Conservation (phyloP, 2,113 vertebrate species). For the Willisornis vidua region DNA sequence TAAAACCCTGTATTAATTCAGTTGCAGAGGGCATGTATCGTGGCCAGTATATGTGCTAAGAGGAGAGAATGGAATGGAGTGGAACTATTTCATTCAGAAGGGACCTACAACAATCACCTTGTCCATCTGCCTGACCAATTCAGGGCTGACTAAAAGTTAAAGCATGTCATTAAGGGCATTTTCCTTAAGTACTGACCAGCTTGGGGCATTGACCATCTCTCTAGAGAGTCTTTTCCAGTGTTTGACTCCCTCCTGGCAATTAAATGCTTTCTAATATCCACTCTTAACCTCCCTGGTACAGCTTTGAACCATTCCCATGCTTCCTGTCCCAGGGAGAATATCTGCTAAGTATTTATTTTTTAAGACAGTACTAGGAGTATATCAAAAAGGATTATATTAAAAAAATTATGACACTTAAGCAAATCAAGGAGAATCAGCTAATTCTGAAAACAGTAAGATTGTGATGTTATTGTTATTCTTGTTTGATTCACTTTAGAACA, state of each 20-base stretch:
- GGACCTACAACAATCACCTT: background rate
- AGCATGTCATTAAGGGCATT: background rate
- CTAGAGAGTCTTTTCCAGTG: background rate
- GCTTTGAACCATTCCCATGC: background rate
- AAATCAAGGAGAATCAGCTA: background rate
- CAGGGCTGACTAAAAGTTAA: background rate
- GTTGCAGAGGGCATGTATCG: background rate
- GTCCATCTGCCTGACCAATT: background rate
- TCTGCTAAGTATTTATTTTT: background rate
- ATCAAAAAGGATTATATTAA: background rate
- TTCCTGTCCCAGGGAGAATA: background rate
- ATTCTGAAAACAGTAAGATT: background rate
- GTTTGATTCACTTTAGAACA: background rate
- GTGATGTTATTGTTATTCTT: background rate
- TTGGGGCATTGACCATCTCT: background rate
- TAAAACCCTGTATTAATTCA: background rate
- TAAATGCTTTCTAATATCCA: background rate
- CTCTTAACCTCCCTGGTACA: background rate
- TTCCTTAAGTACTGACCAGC: background rate
- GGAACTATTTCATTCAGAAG: background rate
- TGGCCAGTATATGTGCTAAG: fast-evolving
- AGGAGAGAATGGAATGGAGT: background rate
- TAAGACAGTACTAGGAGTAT: background rate
- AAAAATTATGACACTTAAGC: background rate
- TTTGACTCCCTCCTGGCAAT: background rate